Base-by-base conservation (phyloP, 2,888 invertebrate genomes). In the Junonia oenone region DNA sequence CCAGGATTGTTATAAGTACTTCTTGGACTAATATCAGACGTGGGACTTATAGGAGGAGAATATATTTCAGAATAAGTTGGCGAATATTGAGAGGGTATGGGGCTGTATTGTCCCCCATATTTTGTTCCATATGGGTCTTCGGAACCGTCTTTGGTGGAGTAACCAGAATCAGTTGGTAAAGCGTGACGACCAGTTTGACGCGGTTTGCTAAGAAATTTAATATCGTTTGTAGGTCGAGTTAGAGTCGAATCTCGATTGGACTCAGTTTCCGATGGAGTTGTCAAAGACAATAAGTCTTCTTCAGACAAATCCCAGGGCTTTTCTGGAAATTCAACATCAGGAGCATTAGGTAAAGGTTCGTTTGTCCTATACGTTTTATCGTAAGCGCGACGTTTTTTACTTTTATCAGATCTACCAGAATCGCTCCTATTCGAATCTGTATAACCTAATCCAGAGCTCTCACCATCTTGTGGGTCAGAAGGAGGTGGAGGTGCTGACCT, bases 321-420 rank as follows among this genome's bases (percentile, higher is more conserved):
- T 64, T 95, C 94, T 65, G 95, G 95, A 83, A 96, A 96, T 59
- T 95, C 95, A 67, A 94, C 92, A 61, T 94, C 91, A 37, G 97
- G 96, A 71, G 93, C 92, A 64, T 92, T 91, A 0, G 93, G 91
- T 64, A 97, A 82, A 50, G 97, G 97, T 85, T 97, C 97, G 74
- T 96, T 91, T 8, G 97, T 97, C 65, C 94, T 92, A 79, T 97
- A 97, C 50, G 94, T 93, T 80, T 93, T 94, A 74, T 97, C 97
- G 78, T 96, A 97, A 65, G 91, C 93, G 65, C 94, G 91, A 67
- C 93, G 92, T 78, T 94, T 94, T 83, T 93, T 94, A 49, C 91
- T 88, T 65, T 91, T 91, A 60, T 92, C 91, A 9, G 85, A 88
- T 71, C 91, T 91, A 14, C 78, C 80, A 1, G 87, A 85, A 61